These are phyloP conservation scores for Harpagoxenus sublaevis DNA, from an alignment of 2,888 invertebrate species.

Conservation along the genomic window DNA sequence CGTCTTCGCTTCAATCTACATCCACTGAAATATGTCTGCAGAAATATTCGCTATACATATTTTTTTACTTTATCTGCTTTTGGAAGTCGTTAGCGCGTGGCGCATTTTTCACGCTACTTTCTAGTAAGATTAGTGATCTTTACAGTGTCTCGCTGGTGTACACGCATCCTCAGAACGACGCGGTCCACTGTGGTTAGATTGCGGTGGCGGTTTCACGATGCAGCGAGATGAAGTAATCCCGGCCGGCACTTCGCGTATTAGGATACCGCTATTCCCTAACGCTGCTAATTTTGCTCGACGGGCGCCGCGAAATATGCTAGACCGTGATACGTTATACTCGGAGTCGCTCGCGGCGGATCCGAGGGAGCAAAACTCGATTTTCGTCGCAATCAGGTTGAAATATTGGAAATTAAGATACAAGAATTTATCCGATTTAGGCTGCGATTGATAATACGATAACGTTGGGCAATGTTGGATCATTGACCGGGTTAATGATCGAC, in stretches of 20 bases:
- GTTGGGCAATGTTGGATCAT: background rate
- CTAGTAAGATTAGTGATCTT: background rate
- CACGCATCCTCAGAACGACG: background rate
- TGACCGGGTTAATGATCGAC: background rate
- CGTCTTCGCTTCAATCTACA: background rate
- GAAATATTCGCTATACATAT: background rate
- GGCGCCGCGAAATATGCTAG: conserved; percentile 61
- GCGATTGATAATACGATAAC: background rate
- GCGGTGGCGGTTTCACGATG: conserved; percentile 53
- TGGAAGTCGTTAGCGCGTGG: background rate
- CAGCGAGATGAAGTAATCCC: conserved; percentile 74
- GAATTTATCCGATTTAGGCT: conserved; percentile 25
- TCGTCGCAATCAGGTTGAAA: conserved; percentile 64
- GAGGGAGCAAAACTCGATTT: conserved; percentile 62
- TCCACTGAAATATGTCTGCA: background rate
- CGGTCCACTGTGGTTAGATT: conserved; percentile 70
- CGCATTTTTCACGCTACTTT: background rate
- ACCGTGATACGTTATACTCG: background rate
- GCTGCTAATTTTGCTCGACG: conserved; percentile 71
- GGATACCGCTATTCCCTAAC: conserved; percentile 73
- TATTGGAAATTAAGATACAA: conserved; percentile 57
- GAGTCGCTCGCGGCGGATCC: background rate
- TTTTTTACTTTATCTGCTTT: background rate
- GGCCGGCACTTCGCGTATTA: conserved; percentile 69
- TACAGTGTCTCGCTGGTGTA: conserved; percentile 43